A percentile compares a stretch with the other conserved stretches of the same genome.
Evolutionary conservation across 2,797 vertebrate species (phyloP).

Genomic region (Spondyliosoma cantharus): DNA sequence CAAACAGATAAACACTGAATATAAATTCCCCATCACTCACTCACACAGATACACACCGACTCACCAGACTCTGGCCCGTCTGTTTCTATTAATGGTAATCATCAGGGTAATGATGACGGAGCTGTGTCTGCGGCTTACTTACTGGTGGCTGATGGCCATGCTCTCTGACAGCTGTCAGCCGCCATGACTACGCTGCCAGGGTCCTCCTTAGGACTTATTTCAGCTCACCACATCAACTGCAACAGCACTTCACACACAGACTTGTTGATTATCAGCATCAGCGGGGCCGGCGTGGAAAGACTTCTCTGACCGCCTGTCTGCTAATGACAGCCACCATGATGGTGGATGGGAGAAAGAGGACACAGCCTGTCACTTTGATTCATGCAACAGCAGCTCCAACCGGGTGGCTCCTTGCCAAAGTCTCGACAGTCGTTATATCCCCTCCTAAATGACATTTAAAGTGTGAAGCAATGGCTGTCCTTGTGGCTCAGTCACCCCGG

Average conservation of each 20-base stretch:
- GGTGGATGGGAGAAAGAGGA: constrained; percentile 73
- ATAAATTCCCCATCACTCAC: constrained; percentile 35
- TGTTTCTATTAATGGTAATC: constrained; percentile 78
- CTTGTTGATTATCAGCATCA: constrained; percentile 77
- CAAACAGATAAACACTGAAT: constrained; percentile 42
- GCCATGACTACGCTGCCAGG: constrained; percentile 64
- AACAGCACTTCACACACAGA: constrained; percentile 67
- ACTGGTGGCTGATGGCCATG: constrained; percentile 76
- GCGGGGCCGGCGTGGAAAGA: constrained; percentile 64
- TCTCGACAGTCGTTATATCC: constrained; percentile 76
- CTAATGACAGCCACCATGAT: constrained; percentile 78
- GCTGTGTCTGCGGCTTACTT: constrained; percentile 68
- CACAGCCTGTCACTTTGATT: constrained; percentile 83
- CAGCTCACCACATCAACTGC: constrained; percentile 68
- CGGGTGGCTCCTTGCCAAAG: constrained; percentile 73
- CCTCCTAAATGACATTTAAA: constrained; percentile 81
- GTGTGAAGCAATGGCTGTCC: constrained; percentile 81
- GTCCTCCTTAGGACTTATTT: constrained; percentile 75
- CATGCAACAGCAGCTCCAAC: constrained; percentile 68
- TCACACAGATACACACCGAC: constrained; percentile 46
- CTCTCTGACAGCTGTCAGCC: constrained; percentile 82
- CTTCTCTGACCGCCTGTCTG: constrained; percentile 72
- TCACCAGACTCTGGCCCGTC: constrained; percentile 56
- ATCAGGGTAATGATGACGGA: constrained; percentile 75
- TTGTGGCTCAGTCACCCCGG: constrained; percentile 77